phyloP scores from a whole-genome alignment of 2,888 invertebrate species.

The Heliconius charithonia region DNA sequence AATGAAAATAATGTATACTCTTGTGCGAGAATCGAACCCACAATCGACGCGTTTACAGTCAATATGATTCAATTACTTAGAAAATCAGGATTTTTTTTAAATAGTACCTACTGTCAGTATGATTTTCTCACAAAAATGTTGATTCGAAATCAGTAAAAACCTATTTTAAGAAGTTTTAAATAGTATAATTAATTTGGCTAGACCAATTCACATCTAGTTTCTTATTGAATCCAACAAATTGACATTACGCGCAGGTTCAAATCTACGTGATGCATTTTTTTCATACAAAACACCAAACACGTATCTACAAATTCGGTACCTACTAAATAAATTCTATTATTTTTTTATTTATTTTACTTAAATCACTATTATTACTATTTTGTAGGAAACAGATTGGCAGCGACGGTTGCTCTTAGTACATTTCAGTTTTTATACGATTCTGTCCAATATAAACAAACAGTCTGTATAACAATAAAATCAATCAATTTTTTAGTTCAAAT shows the following conservation, averaged over 20 bases:
- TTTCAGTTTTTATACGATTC: neutral
- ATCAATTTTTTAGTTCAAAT: constrained; percentile 14
- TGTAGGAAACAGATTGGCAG: neutral
- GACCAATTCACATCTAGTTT: constrained; percentile 1
- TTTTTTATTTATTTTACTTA: neutral
- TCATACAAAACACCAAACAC: neutral
- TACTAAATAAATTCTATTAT: neutral
- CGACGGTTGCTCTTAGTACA: neutral
- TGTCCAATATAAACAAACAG: constrained; percentile 15
- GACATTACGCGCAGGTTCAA: neutral
- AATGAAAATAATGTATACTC: no score
- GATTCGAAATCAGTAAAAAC: neutral
- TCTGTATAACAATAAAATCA: constrained; percentile 20
- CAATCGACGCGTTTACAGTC: no score
- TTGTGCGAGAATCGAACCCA: no score
- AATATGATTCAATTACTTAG: no score
- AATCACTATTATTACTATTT: neutral
- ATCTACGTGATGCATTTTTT: constrained; percentile 4
- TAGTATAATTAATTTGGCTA: neutral
- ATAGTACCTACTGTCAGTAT: no score
- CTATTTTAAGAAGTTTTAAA: neutral
- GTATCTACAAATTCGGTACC: neutral
- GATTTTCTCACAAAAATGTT: no score
- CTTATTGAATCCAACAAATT: neutral
- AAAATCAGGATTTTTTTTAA: no score